Conservation (phyloP, 2,113 vertebrate genomes). For the Dicrurus megarhynchus region DNA sequence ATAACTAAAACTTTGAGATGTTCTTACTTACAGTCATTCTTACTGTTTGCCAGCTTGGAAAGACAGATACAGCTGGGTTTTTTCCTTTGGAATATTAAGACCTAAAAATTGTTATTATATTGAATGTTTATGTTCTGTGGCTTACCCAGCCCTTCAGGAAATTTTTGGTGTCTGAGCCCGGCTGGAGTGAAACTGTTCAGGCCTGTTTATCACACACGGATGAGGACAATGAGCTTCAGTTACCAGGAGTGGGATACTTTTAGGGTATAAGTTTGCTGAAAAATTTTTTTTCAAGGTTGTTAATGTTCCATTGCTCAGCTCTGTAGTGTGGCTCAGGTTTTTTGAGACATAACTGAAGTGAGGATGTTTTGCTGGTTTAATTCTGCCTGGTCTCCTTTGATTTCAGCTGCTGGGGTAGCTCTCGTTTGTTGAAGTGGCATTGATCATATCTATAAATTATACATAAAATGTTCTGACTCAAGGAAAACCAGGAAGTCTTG, state of each 20-base stretch:
- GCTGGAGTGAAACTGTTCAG: neutral
- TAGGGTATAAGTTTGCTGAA: neutral
- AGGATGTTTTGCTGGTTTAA: neutral
- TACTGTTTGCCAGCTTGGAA: neutral
- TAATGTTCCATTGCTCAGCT: neutral
- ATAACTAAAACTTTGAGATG: neutral
- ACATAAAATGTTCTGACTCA: neutral
- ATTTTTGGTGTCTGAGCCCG: neutral
- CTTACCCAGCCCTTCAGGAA: neutral
- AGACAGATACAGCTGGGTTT: neutral
- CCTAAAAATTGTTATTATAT: neutral
- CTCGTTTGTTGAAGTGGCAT: neutral
- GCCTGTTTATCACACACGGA: neutral
- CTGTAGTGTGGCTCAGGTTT: neutral
- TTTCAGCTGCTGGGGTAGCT: neutral
- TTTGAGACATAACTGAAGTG: neutral
- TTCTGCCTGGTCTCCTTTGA: neutral
- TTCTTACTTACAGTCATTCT: neutral
- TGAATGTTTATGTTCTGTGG: neutral
- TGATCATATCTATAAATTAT: neutral
- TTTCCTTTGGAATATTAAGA: neutral
- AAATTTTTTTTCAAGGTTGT: neutral
- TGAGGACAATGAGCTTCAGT: neutral
- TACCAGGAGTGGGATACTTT: neutral
- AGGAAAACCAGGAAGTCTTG: neutral